These are phyloP conservation scores for Pseudorhombus dupliciocellatus DNA, from an alignment of 2,113 vertebrate species.

Conservation along the genomic window DNA sequence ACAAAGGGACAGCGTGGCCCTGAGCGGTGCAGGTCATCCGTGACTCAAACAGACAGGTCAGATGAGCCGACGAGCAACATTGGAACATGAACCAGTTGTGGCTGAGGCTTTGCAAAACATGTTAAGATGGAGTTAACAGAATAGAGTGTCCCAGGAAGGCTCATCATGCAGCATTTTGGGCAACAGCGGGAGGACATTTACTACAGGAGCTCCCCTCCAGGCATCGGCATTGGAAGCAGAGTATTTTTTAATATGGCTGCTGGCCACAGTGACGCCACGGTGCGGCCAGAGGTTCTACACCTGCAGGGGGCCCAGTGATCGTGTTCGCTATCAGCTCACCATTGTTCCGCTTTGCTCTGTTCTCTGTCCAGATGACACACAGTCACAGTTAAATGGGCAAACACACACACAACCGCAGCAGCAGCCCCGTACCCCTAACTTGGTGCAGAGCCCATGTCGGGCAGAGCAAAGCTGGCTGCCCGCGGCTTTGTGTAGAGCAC, in stretches of 20 bases:
- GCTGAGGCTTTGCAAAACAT: constrained; percentile 11
- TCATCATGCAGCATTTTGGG: constrained; percentile 9
- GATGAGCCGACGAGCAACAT: constrained; percentile 39
- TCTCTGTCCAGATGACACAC: constrained; percentile 31
- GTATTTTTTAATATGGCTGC: constrained; percentile 29
- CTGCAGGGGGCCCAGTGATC: constrained; percentile 14
- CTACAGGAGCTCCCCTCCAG: constrained; percentile 26
- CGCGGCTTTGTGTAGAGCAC: constrained; percentile 32
- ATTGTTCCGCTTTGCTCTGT: constrained; percentile 37
- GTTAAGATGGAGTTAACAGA: constrained; percentile 15
- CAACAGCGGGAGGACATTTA: neutral
- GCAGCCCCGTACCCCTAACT: constrained; percentile 36
- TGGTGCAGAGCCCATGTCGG: constrained; percentile 62
- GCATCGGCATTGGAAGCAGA: constrained; percentile 27
- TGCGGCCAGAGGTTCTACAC: constrained; percentile 22
- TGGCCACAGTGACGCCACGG: constrained; percentile 45
- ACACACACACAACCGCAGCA: constrained; percentile 18
- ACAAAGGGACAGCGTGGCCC: constrained; percentile 69
- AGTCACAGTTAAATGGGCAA: constrained; percentile 1
- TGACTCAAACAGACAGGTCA: constrained; percentile 51
- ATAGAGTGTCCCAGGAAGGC: constrained; percentile 20
- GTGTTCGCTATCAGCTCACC: constrained; percentile 36
- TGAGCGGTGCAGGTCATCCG: constrained; percentile 48
- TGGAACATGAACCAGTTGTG: constrained; percentile 32
- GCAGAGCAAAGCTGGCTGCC: constrained; percentile 44